Conservation (phyloP, 2,888 invertebrate genomes). For the Ophion obscuratus region DNA sequence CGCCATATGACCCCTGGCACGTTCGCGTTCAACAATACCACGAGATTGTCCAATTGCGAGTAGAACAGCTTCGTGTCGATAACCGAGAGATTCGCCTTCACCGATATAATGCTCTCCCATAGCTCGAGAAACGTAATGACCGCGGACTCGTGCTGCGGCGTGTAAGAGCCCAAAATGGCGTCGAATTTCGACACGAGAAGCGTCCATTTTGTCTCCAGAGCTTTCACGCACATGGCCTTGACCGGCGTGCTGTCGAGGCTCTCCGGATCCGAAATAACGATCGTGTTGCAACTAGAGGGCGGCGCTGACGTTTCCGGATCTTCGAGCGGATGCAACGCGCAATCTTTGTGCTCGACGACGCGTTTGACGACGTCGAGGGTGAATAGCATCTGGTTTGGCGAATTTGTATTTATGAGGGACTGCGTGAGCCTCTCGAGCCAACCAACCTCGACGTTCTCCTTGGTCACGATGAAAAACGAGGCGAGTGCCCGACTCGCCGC, state of each 20-base stretch:
- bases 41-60: constrained; percentile 92
- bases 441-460: constrained; percentile 91
- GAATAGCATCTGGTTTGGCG: constrained; percentile 90
- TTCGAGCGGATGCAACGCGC: constrained; percentile 91
- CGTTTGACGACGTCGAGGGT: constrained; percentile 93
- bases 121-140: constrained; percentile 92
- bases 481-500: constrained; percentile 92
- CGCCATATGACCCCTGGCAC: constrained; percentile 94
- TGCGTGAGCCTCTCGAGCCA: constrained; percentile 92
- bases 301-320: constrained; percentile 84
- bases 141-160: constrained; percentile 84
- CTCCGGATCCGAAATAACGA: constrained; percentile 91
- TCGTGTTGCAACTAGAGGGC: constrained; percentile 86
- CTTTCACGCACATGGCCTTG: constrained; percentile 94
- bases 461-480: constrained; percentile 93
- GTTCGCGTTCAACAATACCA: constrained; percentile 88
- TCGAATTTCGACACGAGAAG: constrained; percentile 88
- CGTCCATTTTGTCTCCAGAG: constrained; percentile 94
- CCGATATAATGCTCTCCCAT: constrained; percentile 96
- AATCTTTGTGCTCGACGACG: constrained; percentile 95
- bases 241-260: constrained; percentile 94
- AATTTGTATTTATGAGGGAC: constrained; percentile 86
- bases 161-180: constrained; percentile 84
- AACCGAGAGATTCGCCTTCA: constrained; percentile 94
- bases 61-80: constrained; percentile 96